phyloP scores from a whole-genome alignment of 2,797 vertebrate genomes.

The Microhierax caerulescens region DNA sequence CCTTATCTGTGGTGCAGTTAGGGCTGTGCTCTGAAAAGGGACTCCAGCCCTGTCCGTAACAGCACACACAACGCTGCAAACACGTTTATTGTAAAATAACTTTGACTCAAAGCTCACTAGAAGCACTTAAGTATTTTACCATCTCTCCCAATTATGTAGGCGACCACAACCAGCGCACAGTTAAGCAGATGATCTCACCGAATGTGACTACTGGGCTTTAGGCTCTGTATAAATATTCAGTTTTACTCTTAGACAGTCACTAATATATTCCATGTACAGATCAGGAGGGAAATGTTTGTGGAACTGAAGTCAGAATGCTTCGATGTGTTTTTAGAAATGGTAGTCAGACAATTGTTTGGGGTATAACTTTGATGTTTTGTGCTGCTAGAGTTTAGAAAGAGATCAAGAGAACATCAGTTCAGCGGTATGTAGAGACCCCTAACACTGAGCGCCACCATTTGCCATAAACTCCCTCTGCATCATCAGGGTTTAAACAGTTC shows the following conservation, averaged over 20 bases:
- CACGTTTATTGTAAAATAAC: not conserved
- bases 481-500: not conserved
- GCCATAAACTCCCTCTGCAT: not conserved
- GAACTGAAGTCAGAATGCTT: not conserved
- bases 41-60: not conserved
- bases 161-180: not conserved
- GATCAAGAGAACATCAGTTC: not conserved
- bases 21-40: not conserved
- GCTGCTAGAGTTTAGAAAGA: not conserved
- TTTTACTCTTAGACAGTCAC: not conserved
- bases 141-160: not conserved
- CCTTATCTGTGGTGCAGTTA: not conserved
- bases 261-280: not conserved
- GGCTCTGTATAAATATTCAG: not conserved
- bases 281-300: not conserved
- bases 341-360: not conserved
- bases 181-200: not conserved
- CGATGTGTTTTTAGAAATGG: not conserved
- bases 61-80: not conserved
- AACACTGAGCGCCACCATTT: accelerated
- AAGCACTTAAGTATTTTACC: not conserved
- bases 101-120: not conserved
- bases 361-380: not conserved
- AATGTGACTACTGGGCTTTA: not conserved
- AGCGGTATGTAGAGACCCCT: accelerated